These are phyloP conservation scores for Mystacides longicornis DNA, from an alignment of 2,888 invertebrate species.

Conservation along the genomic window DNA sequence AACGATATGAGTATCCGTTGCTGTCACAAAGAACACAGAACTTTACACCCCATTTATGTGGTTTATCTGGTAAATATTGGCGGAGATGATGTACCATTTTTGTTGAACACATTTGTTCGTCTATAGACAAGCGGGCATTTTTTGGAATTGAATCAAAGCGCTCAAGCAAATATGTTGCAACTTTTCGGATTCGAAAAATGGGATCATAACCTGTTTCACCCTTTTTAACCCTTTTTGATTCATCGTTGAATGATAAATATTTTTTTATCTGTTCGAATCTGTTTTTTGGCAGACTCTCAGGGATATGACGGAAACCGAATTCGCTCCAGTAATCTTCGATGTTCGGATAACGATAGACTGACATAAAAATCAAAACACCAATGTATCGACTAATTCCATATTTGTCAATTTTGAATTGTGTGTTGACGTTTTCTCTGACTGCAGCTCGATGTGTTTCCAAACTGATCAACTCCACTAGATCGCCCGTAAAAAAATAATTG, in stretches of 20 bases:
- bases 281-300: conserved; percentile 24
- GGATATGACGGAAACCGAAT: conserved; percentile 22
- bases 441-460: conserved; percentile 1
- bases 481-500: conserved; percentile 2
- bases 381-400: conserved; percentile 2
- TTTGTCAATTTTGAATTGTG: conserved; percentile 3
- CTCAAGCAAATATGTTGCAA: conserved; percentile 22
- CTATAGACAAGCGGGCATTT: conserved; percentile 22
- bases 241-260: conserved; percentile 26
- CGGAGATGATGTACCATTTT: conserved; percentile 26
- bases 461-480: conserved; percentile 1
- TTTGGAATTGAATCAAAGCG: conserved; percentile 11
- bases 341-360: not conserved
- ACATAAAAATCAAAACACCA: conserved; percentile 5
- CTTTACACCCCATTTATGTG: conserved; percentile 26
- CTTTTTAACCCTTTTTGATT: conserved; percentile 23
- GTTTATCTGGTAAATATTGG: conserved; percentile 28
- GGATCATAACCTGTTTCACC: conserved; percentile 23
- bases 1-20: conserved; percentile 27
- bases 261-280: conserved; percentile 21
- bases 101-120: conserved; percentile 27
- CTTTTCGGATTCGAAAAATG: conserved; percentile 22
- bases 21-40: conserved; percentile 27
- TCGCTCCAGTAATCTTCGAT: conserved; percentile 7
- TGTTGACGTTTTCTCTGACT: not conserved